Evolutionary conservation across 2,797 vertebrate genomes (phyloP), one percentile per base, ranked within the genome.

Genomic region (Cuniculus paca): DNA sequence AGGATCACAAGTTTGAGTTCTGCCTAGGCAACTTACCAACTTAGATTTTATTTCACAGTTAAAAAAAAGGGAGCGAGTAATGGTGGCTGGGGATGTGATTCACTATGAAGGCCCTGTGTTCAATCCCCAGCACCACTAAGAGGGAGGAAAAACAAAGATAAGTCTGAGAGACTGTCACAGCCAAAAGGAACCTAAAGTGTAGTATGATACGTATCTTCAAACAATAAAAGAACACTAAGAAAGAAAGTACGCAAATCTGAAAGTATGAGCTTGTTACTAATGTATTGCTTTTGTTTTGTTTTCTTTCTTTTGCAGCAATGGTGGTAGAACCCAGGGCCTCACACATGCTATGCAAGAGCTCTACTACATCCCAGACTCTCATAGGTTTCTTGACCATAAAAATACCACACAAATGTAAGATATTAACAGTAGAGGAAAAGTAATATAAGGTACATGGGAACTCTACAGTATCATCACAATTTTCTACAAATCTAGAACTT

Each of bases 401-500:
- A 4, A 14, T 5, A 68, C 36, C 65, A 63, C 4, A 85, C 36
- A 48, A 58, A 88, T 20, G 1, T 39, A 74, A 78, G 31, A 39
- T 22, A 34, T 39, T 75, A 82, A 77, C 14, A 83, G 87, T 19
- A 88, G 2, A 20, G 9, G 3, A 80, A 68, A 72, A 34, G 1
- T 7, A 45, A 42, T 42, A n/a, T 8, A 36, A 6, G 5, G 5
- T 31, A 88, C 48, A 36, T 58, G 54, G 20, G 20, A 90, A 80
- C 34, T 65, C 8, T 17, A 28, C 68, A 68, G 8, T 22, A 60
- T 14, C 42, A 48, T 68, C 63, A 48, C 50, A 26, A 63, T 86
- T 91, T 92, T 88, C 88, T 96, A 42, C 34, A 80, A 77, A 93
- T 60, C 54, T 22, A 36, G 39, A 70, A 70, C n/a, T 72, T 72